Evolutionary conservation across 1,140 invertebrate species (phyloP).

Genomic region (Ceratoteleas bidentatus): DNA sequence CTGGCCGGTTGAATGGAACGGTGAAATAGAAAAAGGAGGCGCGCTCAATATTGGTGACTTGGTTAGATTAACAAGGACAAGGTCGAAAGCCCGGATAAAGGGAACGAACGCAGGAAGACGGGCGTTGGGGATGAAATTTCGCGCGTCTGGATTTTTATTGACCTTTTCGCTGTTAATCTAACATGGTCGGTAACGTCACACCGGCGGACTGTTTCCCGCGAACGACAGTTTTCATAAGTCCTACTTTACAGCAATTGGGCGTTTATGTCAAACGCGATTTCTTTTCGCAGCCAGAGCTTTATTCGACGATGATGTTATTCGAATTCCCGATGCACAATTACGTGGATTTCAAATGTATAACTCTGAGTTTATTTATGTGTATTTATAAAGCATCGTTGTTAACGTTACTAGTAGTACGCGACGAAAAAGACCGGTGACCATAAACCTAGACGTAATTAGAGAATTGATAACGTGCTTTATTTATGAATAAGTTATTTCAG

Average conservation of each 20-base stretch:
- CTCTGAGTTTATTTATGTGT: slow-evolving; percentile 19
- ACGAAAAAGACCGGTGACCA: slow-evolving; percentile 23
- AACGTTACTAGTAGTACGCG: slow-evolving; percentile 3
- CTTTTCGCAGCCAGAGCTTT: too few species aligned
- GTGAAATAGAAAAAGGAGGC: too few species aligned
- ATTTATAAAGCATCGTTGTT: slow-evolving; percentile 27
- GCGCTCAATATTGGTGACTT: too few species aligned
- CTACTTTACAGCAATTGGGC: too few species aligned
- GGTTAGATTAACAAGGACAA: too few species aligned
- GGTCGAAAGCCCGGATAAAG: too few species aligned
- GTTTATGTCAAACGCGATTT: too few species aligned
- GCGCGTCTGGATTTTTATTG: neutral
- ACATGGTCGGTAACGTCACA: neutral
- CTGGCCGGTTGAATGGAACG: too few species aligned
- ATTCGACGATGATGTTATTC: neutral
- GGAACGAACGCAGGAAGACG: too few species aligned
- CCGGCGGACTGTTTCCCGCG: too few species aligned
- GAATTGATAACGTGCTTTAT: slow-evolving; percentile 24
- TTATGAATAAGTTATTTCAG: slow-evolving; percentile 56
- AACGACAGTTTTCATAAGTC: too few species aligned
- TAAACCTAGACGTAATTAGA: slow-evolving; percentile 30
- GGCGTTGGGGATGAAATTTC: neutral
- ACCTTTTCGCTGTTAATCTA: neutral
- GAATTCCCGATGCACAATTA: slow-evolving; percentile 20
- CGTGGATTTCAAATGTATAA: neutral